Percentiles rank a stretch among this genome's conserved stretches.
phyloP scores from a whole-genome alignment of 2,113 vertebrate species.

The Forbesichthys papilliferus region DNA sequence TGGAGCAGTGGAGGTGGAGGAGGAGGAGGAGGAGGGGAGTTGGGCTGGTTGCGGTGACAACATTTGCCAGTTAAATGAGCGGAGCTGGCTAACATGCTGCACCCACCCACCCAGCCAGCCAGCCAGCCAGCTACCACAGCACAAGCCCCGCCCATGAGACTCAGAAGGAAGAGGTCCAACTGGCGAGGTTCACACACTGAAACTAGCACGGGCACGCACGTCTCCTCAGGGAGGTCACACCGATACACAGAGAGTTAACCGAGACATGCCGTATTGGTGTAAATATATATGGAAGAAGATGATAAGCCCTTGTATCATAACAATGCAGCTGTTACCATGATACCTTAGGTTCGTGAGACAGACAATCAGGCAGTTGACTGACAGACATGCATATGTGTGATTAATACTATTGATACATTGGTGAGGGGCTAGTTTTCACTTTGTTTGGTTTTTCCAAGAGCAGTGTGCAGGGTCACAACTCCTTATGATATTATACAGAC shows the following conservation, averaged over 20 bases:
- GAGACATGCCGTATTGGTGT: slow-evolving; percentile 35
- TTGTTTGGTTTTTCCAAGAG: too few relatives aligned
- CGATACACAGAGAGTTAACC: slow-evolving; percentile 35
- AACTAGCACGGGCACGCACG: slow-evolving; percentile 29
- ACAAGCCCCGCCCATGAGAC: slow-evolving; percentile 71
- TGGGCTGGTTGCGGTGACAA: slow-evolving; percentile 70
- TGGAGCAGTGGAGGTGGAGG: slow-evolving; percentile 37
- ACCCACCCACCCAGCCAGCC: background rate
- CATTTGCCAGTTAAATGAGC: slow-evolving; percentile 78
- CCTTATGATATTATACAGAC: too few relatives aligned
- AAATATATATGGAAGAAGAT: slow-evolving; percentile 28
- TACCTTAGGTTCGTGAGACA: slow-evolving; percentile 38
- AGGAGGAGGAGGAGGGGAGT: slow-evolving; percentile 62
- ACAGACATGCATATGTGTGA: slow-evolving; percentile 5
- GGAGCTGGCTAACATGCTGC: slow-evolving; percentile 47
- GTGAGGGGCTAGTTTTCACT: too few relatives aligned
- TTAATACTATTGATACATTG: too few relatives aligned
- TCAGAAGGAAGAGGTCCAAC: slow-evolving; percentile 68
- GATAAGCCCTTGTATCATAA: slow-evolving; percentile 10
- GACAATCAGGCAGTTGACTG: background rate
- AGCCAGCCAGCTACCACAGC: background rate
- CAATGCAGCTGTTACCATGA: slow-evolving; percentile 28
- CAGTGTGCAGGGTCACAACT: too few relatives aligned
- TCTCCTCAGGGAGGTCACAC: slow-evolving; percentile 38
- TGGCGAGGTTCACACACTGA: slow-evolving; percentile 46